Conservation (phyloP, 1,140 invertebrate genomes). For the Drosophila carrolli region DNA sequence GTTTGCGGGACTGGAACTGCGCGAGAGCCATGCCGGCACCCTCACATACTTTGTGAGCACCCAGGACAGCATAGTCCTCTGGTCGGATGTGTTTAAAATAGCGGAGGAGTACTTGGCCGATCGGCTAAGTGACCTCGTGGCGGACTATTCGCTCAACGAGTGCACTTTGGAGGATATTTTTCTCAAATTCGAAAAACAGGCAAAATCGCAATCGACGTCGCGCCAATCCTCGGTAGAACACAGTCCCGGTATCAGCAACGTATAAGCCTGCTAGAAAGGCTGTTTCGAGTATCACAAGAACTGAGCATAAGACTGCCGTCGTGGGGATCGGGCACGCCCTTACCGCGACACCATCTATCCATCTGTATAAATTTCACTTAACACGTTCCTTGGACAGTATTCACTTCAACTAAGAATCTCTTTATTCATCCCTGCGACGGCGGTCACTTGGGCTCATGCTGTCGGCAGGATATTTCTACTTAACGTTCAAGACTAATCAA, state of each 20-base stretch:
- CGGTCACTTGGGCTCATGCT: slow-evolving; percentile 7
- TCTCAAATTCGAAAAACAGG: slow-evolving; percentile 67
- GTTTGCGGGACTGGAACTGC: slow-evolving; percentile 52
- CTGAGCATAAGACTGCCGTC: slow-evolving; percentile 23
- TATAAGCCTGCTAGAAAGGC: slow-evolving; percentile 10
- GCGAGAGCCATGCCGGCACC: slow-evolving; percentile 75
- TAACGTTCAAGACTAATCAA: slow-evolving; percentile 18
- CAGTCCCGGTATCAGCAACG: background rate
- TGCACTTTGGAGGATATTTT: slow-evolving; percentile 84
- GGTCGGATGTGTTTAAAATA: slow-evolving; percentile 76
- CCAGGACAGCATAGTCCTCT: slow-evolving; percentile 56
- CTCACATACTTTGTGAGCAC: slow-evolving; percentile 74
- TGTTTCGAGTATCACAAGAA: slow-evolving; percentile 2
- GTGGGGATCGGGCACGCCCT: background rate
- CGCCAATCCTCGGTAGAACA: slow-evolving; percentile 18
- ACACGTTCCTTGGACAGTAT: slow-evolving; percentile 3
- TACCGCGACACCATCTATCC: slow-evolving; percentile 4
- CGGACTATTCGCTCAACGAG: slow-evolving; percentile 82
- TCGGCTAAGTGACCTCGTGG: slow-evolving; percentile 45
- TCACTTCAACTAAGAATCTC: slow-evolving; percentile 20
- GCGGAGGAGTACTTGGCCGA: slow-evolving; percentile 41
- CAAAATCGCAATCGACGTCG: slow-evolving; percentile 27
- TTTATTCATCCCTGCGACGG: slow-evolving; percentile 3
- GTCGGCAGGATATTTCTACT: slow-evolving; percentile 23
- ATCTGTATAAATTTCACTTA: slow-evolving; percentile 27